A percentile compares a stretch with the other conserved stretches of the same genome.
Evolutionary conservation across 2,797 vertebrate species (phyloP).

Genomic region (Trachops cirrhosus): DNA sequence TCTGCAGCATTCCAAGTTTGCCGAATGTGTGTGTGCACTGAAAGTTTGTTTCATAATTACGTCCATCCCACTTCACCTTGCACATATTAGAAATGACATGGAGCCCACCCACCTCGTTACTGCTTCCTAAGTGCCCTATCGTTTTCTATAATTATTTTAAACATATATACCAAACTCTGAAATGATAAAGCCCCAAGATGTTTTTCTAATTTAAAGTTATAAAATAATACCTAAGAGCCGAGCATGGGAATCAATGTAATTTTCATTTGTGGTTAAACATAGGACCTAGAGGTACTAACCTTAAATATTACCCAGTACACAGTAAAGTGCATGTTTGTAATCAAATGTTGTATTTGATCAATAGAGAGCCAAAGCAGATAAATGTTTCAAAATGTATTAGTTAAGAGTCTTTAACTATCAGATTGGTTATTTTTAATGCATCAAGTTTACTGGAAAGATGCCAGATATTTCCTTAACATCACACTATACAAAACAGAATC

Average conservation of each 20-base stretch:
- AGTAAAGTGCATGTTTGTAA: neutral
- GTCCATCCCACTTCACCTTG: constrained; percentile 49
- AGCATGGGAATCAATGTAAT: neutral
- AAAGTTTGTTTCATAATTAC: constrained; percentile 52
- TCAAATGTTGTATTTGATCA: neutral
- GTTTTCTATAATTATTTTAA: constrained; percentile 30
- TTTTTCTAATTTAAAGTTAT: neutral
- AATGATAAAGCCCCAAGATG: neutral
- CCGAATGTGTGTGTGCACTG: constrained; percentile 47
- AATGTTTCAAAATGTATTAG: neutral
- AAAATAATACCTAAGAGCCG: constrained; percentile 1
- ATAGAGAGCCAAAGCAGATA: neutral
- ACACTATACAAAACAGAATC: neutral
- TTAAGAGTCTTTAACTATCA: neutral
- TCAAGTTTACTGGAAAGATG: neutral
- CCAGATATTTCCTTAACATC: neutral
- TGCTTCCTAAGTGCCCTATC: constrained; percentile 10
- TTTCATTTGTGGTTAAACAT: neutral
- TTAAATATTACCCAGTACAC: neutral
- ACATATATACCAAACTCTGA: neutral
- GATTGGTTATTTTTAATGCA: neutral
- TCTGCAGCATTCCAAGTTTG: constrained; percentile 45
- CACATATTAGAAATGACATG: constrained; percentile 53
- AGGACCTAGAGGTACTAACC: neutral
- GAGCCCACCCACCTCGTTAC: constrained; percentile 63